Evolutionary conservation across 2,888 invertebrate species (phyloP).

Genomic region (Lepeophtheirus nordmannii): DNA sequence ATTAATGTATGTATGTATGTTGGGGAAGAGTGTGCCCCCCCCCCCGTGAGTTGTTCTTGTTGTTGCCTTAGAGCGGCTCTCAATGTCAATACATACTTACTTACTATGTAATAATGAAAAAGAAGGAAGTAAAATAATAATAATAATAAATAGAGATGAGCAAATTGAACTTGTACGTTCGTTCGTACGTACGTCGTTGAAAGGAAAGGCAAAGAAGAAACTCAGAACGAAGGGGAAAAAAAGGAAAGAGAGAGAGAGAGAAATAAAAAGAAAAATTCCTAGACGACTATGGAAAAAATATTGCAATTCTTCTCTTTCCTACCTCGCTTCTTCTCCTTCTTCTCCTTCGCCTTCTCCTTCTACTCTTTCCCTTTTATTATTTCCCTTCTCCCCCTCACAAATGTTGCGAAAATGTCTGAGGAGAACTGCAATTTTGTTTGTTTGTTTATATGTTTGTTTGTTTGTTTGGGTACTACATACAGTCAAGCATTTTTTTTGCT

Average conservation of each 20-base stretch:
- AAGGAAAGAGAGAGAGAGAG: too few relatives aligned
- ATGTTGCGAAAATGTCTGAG: neutral
- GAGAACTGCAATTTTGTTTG: neutral
- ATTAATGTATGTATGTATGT: too few relatives aligned
- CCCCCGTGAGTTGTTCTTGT: neutral
- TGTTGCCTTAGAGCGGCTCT: conserved; percentile 7
- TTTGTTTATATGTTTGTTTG: neutral
- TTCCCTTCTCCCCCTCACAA: too few relatives aligned
- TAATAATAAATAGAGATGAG: neutral
- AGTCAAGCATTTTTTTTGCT: too few relatives aligned
- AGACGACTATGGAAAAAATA: conserved; percentile 2
- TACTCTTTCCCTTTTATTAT: too few relatives aligned
- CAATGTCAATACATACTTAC: neutral
- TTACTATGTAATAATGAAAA: neutral
- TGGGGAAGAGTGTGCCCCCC: too few relatives aligned
- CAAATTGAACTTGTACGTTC: too few relatives aligned
- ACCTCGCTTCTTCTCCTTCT: too few relatives aligned
- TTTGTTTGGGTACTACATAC: too few relatives aligned
- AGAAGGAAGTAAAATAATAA: neutral
- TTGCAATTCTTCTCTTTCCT: neutral
- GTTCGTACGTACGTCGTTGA: neutral
- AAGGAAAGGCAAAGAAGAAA: neutral
- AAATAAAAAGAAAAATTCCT: neutral
- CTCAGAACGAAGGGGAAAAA: neutral
- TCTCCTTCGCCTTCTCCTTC: neutral